These are phyloP conservation scores for Drosophila hamatofila DNA, from an alignment of 2,888 invertebrate species.

Conservation along the genomic window DNA sequence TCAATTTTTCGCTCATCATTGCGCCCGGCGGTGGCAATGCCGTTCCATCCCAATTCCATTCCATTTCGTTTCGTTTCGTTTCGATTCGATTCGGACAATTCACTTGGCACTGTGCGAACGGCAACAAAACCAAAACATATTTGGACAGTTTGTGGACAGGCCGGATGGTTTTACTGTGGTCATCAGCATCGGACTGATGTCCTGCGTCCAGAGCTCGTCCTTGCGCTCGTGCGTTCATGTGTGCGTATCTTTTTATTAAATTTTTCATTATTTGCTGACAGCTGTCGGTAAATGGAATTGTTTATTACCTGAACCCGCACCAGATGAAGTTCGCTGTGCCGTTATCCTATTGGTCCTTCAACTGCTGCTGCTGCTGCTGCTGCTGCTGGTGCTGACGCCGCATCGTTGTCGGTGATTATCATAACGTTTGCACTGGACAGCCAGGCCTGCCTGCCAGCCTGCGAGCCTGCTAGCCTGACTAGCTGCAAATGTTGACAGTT, in stretches of 20 bases:
- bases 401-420: conserved; percentile 71
- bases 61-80: conserved; percentile 26
- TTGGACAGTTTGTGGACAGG: conserved; percentile 78
- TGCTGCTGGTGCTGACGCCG: conserved; percentile 14
- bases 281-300: conserved; percentile 82
- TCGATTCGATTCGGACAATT: conserved; percentile 34
- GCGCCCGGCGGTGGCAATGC: conserved; percentile 48
- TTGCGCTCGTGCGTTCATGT: conserved; percentile 13
- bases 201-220: not conserved
- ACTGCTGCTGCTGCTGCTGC: conserved; percentile 5
- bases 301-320: conserved; percentile 69
- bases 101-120: conserved; percentile 27
- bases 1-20: conserved; percentile 81
- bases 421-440: conserved; percentile 61
- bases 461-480: conserved; percentile 35
- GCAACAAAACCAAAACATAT: conserved; percentile 75
- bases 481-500: conserved; percentile 69
- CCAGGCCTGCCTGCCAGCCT: conserved; percentile 15
- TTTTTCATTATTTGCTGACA: conserved; percentile 81
- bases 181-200: conserved; percentile 27
- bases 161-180: conserved; percentile 37
- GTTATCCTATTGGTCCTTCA: conserved; percentile 1
- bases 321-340: conserved; percentile 13
- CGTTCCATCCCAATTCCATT: conserved; percentile 22
- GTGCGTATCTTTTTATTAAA: conserved; percentile 72